Evolutionary conservation across 1,140 invertebrate species (phyloP), one percentile per base, ranked within the genome.

Genomic region (Potamilus streckersoni): DNA sequence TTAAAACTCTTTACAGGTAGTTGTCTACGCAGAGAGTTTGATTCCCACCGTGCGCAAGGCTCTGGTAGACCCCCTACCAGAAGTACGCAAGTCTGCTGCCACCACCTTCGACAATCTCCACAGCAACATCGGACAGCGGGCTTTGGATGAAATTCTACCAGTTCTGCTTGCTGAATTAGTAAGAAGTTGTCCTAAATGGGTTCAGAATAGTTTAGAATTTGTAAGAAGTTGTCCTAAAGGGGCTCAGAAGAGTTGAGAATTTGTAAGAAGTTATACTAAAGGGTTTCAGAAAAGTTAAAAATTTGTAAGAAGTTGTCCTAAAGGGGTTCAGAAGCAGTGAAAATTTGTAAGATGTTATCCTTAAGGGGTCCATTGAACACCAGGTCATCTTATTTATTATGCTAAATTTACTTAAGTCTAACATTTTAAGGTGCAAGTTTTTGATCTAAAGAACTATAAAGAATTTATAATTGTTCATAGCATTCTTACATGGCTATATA

Each of bases 1-100:
- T 71, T 60, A 16, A 8, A 62, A 60, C 23, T 59, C 38, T 16
- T 76, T 71, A 13, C 79, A 90, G 89, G 86, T 90, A n/a, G 63
- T 84, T 6, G 85, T 88, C 61, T 90, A 86, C 83, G 96, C 97
- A 2, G 96, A 98, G 87, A 98, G 95, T 84, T 91, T 99, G 69
- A 96, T 99, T n/a, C 97, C 97, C n/a, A 99, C 97, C 6, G 96
- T 98, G 13, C 92, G 95, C 76, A 95, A 95, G 91, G 97, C 97
- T 6, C 91, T 99, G 23, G 96, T 95, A 84, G 98, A 99, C 93
- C 95, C 96, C 1, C 88, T 97, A 77, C 94, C 96, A 3, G 95
- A 97, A 91, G 97, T 99, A 14, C 92, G 98, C 66, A 92, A 95
- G 89, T 97, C 97, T 27, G 98, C 98, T 12, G 97, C 98, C 13